Conservation (phyloP, 1,140 invertebrate species). For the Cydia splendana region DNA sequence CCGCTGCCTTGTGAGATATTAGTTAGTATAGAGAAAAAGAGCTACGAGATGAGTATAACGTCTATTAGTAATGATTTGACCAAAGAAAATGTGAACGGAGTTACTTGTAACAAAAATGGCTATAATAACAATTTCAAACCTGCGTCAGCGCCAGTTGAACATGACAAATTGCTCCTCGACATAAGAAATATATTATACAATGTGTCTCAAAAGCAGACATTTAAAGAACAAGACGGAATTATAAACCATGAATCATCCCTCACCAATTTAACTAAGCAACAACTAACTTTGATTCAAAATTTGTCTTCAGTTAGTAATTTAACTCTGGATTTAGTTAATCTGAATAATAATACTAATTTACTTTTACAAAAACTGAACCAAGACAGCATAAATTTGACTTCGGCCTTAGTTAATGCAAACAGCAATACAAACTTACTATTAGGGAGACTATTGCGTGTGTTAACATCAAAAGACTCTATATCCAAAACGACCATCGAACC, state of each 20-base stretch:
- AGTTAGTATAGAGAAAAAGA: constrained; percentile 37
- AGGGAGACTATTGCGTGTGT: constrained; percentile 37
- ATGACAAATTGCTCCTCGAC: constrained; percentile 32
- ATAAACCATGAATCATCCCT: neutral
- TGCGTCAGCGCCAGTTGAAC: neutral
- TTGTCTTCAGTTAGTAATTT: constrained; percentile 35
- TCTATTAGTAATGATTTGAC: constrained; percentile 42
- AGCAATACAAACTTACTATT: constrained; percentile 43
- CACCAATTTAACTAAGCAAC: neutral
- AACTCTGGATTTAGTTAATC: constrained; percentile 30
- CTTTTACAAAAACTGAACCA: constrained; percentile 40
- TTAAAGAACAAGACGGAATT: neutral
- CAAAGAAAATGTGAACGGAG: constrained; percentile 50
- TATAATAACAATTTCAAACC: neutral
- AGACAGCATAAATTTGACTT: constrained; percentile 20
- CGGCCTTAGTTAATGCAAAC: constrained; percentile 22
- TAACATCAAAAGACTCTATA: constrained; percentile 27
- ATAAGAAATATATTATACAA: constrained; percentile 35
- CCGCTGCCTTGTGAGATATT: constrained; percentile 45
- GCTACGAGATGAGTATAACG: constrained; percentile 40
- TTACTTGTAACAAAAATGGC: constrained; percentile 45
- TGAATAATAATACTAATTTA: constrained; percentile 39
- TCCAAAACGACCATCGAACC: neutral
- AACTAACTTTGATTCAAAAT: neutral
- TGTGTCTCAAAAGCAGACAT: constrained; percentile 24